Evolutionary conservation across 1,140 invertebrate genomes (phyloP).

Genomic region (Saccostrea cuccullata): DNA sequence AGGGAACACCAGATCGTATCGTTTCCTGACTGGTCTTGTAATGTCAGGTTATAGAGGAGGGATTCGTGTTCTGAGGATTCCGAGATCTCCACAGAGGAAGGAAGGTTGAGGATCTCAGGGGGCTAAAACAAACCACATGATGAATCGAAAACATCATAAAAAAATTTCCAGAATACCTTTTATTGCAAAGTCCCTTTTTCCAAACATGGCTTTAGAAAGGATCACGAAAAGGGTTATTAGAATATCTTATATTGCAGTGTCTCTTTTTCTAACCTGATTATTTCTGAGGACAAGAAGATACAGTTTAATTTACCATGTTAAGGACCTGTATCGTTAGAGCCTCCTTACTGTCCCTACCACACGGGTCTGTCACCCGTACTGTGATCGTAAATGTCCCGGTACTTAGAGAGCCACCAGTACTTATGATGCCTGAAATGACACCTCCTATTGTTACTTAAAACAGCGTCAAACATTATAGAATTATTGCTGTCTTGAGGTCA

Average conservation of each 20-base stretch:
- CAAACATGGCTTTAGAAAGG: background rate
- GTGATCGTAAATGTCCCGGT: background rate
- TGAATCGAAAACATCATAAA: too few relatives aligned
- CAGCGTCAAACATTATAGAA: background rate
- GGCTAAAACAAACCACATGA: background rate
- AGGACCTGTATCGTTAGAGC: background rate
- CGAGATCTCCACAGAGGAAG: background rate
- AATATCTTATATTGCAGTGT: background rate
- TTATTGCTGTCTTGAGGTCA: background rate
- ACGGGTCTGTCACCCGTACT: background rate
- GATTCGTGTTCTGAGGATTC: background rate
- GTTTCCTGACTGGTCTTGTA: conserved; percentile 10
- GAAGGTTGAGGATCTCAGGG: conserved; percentile 33
- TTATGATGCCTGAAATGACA: background rate
- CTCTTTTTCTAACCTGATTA: background rate
- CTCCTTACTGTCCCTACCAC: background rate
- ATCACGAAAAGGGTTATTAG: too few relatives aligned
- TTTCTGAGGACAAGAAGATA: background rate
- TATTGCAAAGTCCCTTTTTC: background rate
- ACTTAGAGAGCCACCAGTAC: background rate
- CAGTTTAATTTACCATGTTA: background rate
- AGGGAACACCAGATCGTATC: conserved; percentile 26
- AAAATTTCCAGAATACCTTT: background rate
- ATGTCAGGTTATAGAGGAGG: background rate
- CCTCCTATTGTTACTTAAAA: background rate